phyloP scores from a whole-genome alignment of 1,140 invertebrate species.

The Zaprionus ghesquierei region DNA sequence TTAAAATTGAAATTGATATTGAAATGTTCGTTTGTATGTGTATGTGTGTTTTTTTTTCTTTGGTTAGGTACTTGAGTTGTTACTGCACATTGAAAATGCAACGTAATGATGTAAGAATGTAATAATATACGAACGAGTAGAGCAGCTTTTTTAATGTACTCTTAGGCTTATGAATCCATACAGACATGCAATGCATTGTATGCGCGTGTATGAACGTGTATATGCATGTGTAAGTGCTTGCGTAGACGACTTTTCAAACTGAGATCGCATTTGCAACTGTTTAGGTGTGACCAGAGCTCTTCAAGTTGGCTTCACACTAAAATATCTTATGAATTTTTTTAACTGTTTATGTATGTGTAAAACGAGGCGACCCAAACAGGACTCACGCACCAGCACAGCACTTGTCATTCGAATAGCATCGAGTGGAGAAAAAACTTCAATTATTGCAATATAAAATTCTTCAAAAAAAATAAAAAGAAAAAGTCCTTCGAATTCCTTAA shows the following conservation, averaged over 20 bases:
- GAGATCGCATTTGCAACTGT: slow-evolving; percentile 8
- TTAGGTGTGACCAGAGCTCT: slow-evolving; percentile 10
- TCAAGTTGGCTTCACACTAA: slow-evolving; percentile 4
- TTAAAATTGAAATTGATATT: slow-evolving; percentile 1
- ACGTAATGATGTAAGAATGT: slow-evolving; percentile 11
- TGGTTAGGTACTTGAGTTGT: slow-evolving; percentile 19
- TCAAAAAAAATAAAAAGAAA: neutral
- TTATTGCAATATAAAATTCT: neutral
- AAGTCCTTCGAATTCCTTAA: too few species aligned
- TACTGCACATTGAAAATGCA: slow-evolving; percentile 19
- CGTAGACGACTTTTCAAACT: neutral
- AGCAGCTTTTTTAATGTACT: slow-evolving; percentile 27
- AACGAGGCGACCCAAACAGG: neutral
- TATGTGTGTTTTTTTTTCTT: neutral
- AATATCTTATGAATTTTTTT: slow-evolving; percentile 22
- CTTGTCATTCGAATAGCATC: neutral
- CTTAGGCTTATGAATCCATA: slow-evolving; percentile 6
- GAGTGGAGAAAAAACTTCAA: neutral
- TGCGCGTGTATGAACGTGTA: too few species aligned
- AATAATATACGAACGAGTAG: slow-evolving; percentile 11
- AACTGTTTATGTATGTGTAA: slow-evolving; percentile 6
- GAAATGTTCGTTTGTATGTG: neutral
- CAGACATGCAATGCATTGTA: neutral
- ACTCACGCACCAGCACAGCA: neutral
- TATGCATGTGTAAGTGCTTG: neutral